Percentiles rank a stretch among this genome's conserved stretches.
Conservation (phyloP, 2,113 vertebrate species). For the Sinocyclocheilus anshuiensis region DNA sequence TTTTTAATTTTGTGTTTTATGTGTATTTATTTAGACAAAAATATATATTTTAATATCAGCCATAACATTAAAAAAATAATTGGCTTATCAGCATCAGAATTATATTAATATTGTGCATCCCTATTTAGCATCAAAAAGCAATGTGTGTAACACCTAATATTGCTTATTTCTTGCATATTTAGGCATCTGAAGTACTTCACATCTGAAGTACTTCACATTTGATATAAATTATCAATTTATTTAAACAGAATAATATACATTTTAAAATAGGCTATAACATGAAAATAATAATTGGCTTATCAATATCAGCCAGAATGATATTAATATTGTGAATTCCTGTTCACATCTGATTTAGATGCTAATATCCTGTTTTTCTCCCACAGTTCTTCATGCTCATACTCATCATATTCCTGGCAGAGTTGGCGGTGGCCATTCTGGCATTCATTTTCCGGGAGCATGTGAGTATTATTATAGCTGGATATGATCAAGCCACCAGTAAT, state of each 20-base stretch:
- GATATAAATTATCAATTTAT: not conserved
- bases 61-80: not conserved
- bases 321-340: not conserved
- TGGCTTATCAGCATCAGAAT: not conserved
- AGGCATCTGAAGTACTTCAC: not conserved
- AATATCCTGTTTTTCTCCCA: conserved; percentile 8
- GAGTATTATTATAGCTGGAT: conserved; percentile 66
- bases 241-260: not conserved
- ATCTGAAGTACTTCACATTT: not conserved
- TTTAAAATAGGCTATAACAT: not conserved
- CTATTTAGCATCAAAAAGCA: not conserved
- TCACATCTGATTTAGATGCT: not conserved
- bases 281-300: not conserved
- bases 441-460: conserved; percentile 94
- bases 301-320: not conserved
- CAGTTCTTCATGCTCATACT: conserved; percentile 97
- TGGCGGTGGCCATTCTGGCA: conserved; percentile 90
- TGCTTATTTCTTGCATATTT: not conserved
- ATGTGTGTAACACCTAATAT: not conserved
- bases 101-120: not conserved
- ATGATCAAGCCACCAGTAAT: conserved; percentile 1
- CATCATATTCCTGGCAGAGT: conserved; percentile 91
- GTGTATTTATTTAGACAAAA: not conserved
- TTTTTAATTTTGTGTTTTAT: not conserved
- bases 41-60: not conserved